These are phyloP conservation scores for Heliocidaris tuberculata DNA, from an alignment of 35 echinoderm and acorn worm genomes.

Conservation along the genomic window DNA sequence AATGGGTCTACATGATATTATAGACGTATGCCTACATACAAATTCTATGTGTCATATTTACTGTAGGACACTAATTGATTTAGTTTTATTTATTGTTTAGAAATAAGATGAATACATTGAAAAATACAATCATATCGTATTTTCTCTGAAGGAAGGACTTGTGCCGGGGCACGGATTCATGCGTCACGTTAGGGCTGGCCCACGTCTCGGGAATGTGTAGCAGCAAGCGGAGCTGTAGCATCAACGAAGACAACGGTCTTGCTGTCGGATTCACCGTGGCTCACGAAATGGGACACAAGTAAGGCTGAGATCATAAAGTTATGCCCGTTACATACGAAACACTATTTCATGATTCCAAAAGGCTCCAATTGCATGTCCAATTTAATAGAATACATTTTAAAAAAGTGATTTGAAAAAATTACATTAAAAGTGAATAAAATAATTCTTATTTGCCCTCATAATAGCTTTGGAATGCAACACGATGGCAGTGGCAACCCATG, in stretches of 20 bases:
- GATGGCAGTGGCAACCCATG: constrained; percentile 78
- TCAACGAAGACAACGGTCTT: constrained; percentile 91
- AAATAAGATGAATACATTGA: too few species aligned
- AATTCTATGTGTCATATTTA: background rate
- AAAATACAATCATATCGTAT: background rate
- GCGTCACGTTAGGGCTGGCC: constrained; percentile 81
- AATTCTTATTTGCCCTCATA: background rate
- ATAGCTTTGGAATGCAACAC: constrained; percentile 90
- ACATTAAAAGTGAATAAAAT: background rate
- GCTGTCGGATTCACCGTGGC: constrained; percentile 87
- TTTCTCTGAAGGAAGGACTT: constrained; percentile 74
- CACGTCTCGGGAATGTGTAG: constrained; percentile 86
- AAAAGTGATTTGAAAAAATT: background rate
- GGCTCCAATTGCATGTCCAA: too few species aligned
- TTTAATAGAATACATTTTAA: too few species aligned
- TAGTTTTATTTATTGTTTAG: too few species aligned
- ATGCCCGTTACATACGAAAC: too few species aligned
- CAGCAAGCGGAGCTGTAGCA: constrained; percentile 58
- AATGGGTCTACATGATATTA: too few species aligned
- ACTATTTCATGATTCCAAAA: too few species aligned
- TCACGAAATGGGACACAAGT: constrained; percentile 95
- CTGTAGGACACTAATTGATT: too few species aligned
- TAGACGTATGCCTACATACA: too few species aligned
- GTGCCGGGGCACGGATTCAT: constrained; percentile 63
- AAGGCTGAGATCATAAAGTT: constrained; percentile 3